These are phyloP conservation scores for Dicycla oo DNA, from an alignment of 2,888 invertebrate genomes.

Conservation along the genomic window DNA sequence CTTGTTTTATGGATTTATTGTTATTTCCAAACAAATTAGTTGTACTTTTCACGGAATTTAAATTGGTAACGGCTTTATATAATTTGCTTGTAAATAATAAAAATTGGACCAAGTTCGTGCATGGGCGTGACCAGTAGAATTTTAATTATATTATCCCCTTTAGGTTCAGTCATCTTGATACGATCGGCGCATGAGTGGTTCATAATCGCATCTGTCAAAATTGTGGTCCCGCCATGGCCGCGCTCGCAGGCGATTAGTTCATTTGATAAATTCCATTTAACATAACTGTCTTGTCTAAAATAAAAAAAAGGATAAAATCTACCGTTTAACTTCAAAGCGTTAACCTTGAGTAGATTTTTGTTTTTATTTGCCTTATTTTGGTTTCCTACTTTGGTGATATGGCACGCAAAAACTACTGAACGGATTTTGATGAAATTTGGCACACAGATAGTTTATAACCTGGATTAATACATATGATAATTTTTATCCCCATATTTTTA, in stretches of 20 bases:
- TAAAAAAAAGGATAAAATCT: conserved; percentile 65
- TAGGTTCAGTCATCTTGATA: conserved; percentile 64
- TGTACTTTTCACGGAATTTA: conserved; percentile 2
- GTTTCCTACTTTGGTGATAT: conserved; percentile 41
- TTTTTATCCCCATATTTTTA: too few species aligned
- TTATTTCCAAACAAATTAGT: not conserved
- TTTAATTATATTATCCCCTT: conserved; percentile 53
- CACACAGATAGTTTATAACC: too few species aligned
- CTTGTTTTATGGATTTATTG: not conserved
- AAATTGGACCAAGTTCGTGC: conserved; percentile 6
- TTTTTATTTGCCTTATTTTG: conserved; percentile 13
- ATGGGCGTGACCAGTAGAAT: conserved; percentile 15
- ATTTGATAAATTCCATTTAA: conserved; percentile 56
- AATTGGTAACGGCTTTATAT: not conserved
- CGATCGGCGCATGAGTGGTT: conserved; percentile 68
- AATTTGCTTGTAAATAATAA: not conserved
- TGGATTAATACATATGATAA: too few species aligned
- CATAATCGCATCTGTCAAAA: conserved; percentile 75
- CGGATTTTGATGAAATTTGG: too few species aligned
- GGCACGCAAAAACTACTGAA: too few species aligned
- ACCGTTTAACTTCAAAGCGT: conserved; percentile 42
- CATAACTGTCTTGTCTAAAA: conserved; percentile 51
- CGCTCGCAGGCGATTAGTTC: conserved; percentile 54
- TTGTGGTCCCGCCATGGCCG: conserved; percentile 72
- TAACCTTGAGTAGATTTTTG: conserved; percentile 51